Conservation (phyloP, 2,888 invertebrate species). For the Andricus quercusramuli region DNA sequence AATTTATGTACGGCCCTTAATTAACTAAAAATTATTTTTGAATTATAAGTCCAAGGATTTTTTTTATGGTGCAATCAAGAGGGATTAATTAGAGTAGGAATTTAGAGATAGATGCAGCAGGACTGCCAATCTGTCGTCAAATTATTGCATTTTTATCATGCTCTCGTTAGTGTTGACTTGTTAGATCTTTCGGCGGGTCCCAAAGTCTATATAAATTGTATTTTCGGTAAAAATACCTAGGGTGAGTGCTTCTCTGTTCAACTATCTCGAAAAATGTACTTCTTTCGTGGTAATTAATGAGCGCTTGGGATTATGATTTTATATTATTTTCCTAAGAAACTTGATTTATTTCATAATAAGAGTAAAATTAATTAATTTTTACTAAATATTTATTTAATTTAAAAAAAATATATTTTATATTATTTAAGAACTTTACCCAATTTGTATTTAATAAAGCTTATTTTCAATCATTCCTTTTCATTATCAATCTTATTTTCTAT, state of each 20-base stretch:
- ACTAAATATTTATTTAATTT: too few species aligned
- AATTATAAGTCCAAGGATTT: not conserved
- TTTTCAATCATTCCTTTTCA: not conserved
- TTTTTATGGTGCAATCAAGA: constrained; percentile 18
- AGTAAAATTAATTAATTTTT: not conserved
- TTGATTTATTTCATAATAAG: not conserved
- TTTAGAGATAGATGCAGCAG: constrained; percentile 57
- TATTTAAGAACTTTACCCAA: too few species aligned
- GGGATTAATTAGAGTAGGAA: constrained; percentile 43
- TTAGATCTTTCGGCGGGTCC: constrained; percentile 35
- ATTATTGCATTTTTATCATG: constrained; percentile 54
- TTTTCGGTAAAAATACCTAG: constrained; percentile 2
- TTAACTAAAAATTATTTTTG: not conserved
- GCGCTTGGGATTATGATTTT: too few species aligned
- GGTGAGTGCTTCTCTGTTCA: constrained; percentile 18
- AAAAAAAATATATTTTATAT: too few species aligned
- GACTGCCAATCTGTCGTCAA: constrained; percentile 61
- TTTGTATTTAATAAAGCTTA: too few species aligned
- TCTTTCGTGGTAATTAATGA: not conserved
- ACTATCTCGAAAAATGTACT: not conserved
- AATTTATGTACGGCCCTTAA: too few species aligned
- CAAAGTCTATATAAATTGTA: constrained; percentile 8
- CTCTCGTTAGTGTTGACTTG: constrained; percentile 38
- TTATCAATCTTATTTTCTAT: not conserved
- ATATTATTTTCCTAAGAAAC: too few species aligned